Conservation (phyloP, 2,797 vertebrate species). For the Aldrovandia affinis region DNA sequence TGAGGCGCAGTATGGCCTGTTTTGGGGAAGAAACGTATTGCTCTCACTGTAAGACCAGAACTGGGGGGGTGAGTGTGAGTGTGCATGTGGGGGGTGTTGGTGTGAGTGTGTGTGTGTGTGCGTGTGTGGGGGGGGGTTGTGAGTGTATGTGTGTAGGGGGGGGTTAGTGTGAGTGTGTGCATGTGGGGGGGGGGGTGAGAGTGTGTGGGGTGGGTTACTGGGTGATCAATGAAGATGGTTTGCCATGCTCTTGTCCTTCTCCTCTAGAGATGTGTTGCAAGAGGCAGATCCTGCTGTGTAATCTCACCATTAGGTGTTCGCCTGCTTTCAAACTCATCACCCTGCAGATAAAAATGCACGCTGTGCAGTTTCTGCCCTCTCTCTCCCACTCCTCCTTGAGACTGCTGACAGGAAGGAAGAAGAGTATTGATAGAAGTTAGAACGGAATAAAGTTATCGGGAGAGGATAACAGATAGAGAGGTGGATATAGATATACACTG, state of each 20-base stretch:
- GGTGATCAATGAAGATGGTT: no score
- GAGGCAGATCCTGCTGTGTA: constrained; percentile 82
- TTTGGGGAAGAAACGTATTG: no score
- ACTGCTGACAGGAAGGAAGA: constrained; percentile 47
- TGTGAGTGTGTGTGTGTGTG: no score
- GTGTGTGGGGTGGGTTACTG: no score
- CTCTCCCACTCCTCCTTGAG: neutral
- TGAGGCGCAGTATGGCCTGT: no score
- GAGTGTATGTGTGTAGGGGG: no score
- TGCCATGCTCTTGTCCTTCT: neutral
- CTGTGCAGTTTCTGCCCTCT: neutral
- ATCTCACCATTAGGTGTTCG: constrained; percentile 94
- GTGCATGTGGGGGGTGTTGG: no score
- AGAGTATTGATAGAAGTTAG: constrained; percentile 36
- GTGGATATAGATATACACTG: neutral
- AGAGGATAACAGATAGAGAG: constrained; percentile 49
- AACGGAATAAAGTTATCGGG: constrained; percentile 53
- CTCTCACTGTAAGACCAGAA: no score
- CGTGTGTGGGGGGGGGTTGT: no score
- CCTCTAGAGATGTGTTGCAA: constrained; percentile 69
- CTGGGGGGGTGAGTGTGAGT: no score
- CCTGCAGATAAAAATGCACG: constrained; percentile 87
- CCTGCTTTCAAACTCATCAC: constrained; percentile 86
- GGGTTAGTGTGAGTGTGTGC: no score
- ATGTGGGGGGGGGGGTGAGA: neutral